A percentile compares a stretch with the other conserved stretches of the same genome.
Conservation (phyloP, 2,888 invertebrate genomes). For the Cremastinae sp. region DNA sequence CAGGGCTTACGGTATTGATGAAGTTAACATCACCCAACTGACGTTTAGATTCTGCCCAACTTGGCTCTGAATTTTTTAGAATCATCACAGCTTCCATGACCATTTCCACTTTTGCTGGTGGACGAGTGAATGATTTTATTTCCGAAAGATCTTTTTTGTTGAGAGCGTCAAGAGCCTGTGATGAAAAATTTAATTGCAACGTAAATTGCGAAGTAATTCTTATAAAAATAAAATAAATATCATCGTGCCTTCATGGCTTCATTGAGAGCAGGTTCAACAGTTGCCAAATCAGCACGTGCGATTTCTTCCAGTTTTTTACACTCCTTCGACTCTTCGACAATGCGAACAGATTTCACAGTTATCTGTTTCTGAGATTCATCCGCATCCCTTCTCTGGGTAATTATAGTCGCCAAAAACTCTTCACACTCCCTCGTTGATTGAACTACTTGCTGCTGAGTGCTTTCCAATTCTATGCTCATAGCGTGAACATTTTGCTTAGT, state of each 20-base stretch:
- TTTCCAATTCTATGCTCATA: slow-evolving; percentile 91
- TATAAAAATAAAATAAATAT: no score
- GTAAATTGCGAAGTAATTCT: background rate
- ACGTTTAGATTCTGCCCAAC: slow-evolving; percentile 93
- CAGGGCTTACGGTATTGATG: slow-evolving; percentile 82
- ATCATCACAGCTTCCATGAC: slow-evolving; percentile 95
- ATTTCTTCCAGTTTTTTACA: slow-evolving; percentile 91
- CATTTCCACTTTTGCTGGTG: slow-evolving; percentile 93
- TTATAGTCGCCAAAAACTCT: slow-evolving; percentile 90
- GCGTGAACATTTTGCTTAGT: slow-evolving; percentile 89
- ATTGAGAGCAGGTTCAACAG: slow-evolving; percentile 93
- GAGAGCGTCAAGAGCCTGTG: slow-evolving; percentile 87
- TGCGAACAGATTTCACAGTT: slow-evolving; percentile 87
- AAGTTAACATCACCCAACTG: slow-evolving; percentile 92
- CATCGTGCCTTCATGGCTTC: slow-evolving; percentile 87
- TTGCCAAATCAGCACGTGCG: slow-evolving; percentile 90
- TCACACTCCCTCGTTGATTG: slow-evolving; percentile 92
- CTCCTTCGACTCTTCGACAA: slow-evolving; percentile 89
- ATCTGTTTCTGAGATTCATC: slow-evolving; percentile 89
- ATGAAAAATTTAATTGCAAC: slow-evolving; percentile 20
- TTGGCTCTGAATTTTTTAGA: slow-evolving; percentile 88
- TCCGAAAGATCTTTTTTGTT: slow-evolving; percentile 94
- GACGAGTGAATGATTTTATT: slow-evolving; percentile 93
- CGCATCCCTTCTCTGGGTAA: slow-evolving; percentile 89
- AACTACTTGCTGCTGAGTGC: slow-evolving; percentile 87